A percentile compares a stretch with the other conserved stretches of the same genome.
Evolutionary conservation across 2,113 vertebrate species (phyloP).

Genomic region (Marmota flaviventris): DNA sequence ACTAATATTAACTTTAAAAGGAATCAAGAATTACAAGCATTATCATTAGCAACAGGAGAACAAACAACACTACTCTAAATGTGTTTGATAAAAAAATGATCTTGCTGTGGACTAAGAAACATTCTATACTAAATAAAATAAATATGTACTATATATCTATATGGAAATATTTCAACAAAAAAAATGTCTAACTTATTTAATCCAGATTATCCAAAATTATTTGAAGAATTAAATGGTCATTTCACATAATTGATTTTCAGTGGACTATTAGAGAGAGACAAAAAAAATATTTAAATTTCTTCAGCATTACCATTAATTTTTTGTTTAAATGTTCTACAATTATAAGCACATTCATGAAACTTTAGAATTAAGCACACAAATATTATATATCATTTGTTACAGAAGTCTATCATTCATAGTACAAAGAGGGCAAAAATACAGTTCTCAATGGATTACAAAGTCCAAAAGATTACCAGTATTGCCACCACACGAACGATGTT

Average conservation of each 20-base stretch:
- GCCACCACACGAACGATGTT: neutral
- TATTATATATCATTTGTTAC: neutral
- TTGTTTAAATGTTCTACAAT: neutral
- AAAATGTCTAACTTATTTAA: neutral
- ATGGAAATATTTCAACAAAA: neutral
- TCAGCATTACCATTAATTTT: neutral
- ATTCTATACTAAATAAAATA: neutral
- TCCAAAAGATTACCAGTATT: neutral
- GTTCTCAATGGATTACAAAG: neutral
- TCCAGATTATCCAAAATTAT: neutral
- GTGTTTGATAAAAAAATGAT: neutral
- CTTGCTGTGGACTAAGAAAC: neutral
- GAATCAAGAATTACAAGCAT: neutral
- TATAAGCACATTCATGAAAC: neutral
- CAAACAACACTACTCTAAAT: neutral
- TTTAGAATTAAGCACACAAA: neutral
- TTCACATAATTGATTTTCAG: neutral
- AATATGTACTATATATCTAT: neutral
- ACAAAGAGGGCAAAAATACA: neutral
- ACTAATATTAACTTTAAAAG: constrained; percentile 14
- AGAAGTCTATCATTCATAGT: neutral
- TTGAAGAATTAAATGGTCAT: neutral
- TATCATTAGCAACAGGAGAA: neutral
- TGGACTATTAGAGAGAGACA: neutral
- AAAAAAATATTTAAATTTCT: neutral